Evolutionary conservation across 30 jellyfish, hydroid and myxozoan species (phyloP).

Genomic region (Turritopsis rubra): DNA sequence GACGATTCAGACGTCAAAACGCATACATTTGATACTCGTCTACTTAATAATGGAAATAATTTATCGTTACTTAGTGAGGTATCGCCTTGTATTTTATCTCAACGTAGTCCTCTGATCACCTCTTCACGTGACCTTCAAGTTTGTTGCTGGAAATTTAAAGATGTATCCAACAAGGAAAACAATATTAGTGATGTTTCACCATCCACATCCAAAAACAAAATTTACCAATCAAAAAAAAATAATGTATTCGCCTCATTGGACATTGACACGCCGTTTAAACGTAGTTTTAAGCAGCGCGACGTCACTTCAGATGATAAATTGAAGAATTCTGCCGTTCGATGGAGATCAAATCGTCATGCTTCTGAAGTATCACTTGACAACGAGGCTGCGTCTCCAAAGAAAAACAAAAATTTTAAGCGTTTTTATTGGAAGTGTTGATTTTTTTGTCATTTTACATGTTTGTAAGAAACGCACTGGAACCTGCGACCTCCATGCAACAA

Average conservation of each 20-base stretch:
- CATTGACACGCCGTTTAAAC: not conserved
- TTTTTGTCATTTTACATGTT: not conserved
- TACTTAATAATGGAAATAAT: not conserved
- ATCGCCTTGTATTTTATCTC: not conserved
- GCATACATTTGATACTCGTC: not conserved
- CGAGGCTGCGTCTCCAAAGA: not conserved
- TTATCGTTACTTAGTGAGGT: not conserved
- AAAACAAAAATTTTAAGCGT: not conserved
- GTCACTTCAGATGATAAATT: not conserved
- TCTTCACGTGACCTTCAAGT: not conserved
- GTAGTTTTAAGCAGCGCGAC: not conserved
- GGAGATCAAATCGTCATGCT: not conserved
- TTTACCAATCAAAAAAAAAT: not conserved
- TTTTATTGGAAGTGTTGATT: not conserved
- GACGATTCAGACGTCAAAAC: not conserved
- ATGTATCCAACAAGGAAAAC: not conserved
- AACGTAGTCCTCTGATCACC: not conserved
- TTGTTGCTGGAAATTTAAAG: no score
- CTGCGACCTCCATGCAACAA: not conserved
- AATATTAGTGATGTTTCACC: not conserved
- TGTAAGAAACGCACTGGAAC: no score
- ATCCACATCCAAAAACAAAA: not conserved
- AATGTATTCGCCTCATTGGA: not conserved
- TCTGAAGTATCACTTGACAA: not conserved
- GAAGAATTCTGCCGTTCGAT: not conserved